Base-by-base conservation (phyloP, 2,797 vertebrate genomes). In the Sebastes oblongus region DNA sequence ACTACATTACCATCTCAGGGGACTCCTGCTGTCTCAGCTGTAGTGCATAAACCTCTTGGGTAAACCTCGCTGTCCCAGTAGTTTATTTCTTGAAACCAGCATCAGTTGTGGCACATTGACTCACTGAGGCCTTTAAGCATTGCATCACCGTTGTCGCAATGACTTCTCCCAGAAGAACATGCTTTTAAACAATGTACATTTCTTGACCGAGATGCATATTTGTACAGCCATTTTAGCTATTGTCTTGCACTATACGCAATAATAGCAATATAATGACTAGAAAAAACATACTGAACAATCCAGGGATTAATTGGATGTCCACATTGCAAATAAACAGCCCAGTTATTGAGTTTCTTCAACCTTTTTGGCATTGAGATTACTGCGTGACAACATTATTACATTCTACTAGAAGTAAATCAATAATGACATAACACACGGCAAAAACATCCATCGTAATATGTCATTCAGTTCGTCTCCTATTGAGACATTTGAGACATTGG, bases 81-180 rank as follows among this genome's bases (percentile, higher is more conserved):
- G 24, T 78, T 58, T 82, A 74, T 69, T 29, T 78, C 14, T 36
- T 72, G 8, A 66, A 75, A 50, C 20, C 10, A 14, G 12, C 16
- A 72, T 73, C 22, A 52, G 14, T 36, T 70, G 66, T 75, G 66
- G 46, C 39, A 66, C 27, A n/a, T 30, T 66, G 66, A 81, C 34
- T 81, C 75, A 78, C 42, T 20, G 20, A 77, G 69, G 27, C 30
- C 61, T 81, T 75, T 11, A n/a, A 66, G 30, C 14, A 54, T 25
- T 29, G 6, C 12, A n/a, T 70, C 72, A 22, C 12, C 18, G 29
- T 29, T 75, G 14, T 30, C 24, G 32, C 24, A 13, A 3, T 18
- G 9, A 62, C 3, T 34, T 73, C n/a, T 34, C 46, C 8, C 11
- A 27, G 54, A n/a, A 8, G 29, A 78, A 24, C 54, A 32, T 75